Evolutionary conservation across 2,113 vertebrate species (phyloP), one percentile per base, ranked within the genome.

Genomic region (Phylloscopus trochilus): DNA sequence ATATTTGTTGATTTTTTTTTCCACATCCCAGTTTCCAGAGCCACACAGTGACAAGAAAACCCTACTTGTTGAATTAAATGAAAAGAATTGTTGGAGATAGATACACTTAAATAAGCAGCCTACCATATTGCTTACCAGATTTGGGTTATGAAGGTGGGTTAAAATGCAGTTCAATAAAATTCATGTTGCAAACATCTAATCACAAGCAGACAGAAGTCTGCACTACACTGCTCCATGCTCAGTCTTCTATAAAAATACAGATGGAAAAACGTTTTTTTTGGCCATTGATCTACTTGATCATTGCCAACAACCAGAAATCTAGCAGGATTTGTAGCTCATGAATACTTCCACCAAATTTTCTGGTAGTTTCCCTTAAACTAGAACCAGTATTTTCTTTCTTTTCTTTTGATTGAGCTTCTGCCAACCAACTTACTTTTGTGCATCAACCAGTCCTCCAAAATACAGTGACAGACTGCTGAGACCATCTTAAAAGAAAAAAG

Each of bases 201-300:
- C 47, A 80, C 21, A 91, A 64, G 69, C 68, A 94, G 91, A 88
- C 86, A 93, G 92, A 92, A 39, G 39, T 90, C 86, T 85, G 69
- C 35, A 89, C 28, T 90, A 92, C 49, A 93, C 64, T 26, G 47
- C 35, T 77, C 72, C 46, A 76, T 10, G 28, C 76, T 83, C 73
- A 64, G 62, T 79, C 39, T 93, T 52, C 73, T 67, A 39, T 55
- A 94, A 96, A 95, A 95, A 86, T 64, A 92, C 78, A 96, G 49
- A 96, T 93, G 92, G 92, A 93, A 93, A 94, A 97, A 93, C 83
- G 47, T 55, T 95, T 93, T 74, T 94, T 93, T 97, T 96, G 91
- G 76, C 90, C 60, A 92, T 67, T 83, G 79, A 51, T 92, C 47
- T 93, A 83, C 43, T 78, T 72, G 72, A 93, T 89, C 86, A 89